Evolutionary conservation across 2,113 vertebrate genomes (phyloP).

Genomic region (Eira barbara): DNA sequence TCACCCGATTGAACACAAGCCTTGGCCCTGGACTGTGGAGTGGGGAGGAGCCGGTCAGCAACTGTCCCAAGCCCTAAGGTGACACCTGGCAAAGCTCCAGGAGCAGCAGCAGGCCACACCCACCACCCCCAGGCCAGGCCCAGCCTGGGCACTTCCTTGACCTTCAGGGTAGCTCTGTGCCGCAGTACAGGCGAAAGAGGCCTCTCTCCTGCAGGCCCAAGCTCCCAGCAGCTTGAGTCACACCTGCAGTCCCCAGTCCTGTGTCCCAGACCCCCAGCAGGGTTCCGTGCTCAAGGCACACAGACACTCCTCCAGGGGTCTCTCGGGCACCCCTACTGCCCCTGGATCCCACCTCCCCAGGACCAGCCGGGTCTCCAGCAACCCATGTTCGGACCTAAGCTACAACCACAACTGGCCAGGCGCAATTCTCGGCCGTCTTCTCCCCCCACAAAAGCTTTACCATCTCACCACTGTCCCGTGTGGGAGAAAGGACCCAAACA

Average conservation of each 20-base stretch:
- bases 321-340: not conserved
- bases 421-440: not conserved
- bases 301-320: not conserved
- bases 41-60: not conserved
- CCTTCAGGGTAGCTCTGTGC: not conserved
- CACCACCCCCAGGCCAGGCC: not conserved
- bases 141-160: not conserved
- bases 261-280: not conserved
- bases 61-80: not conserved
- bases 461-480: not conserved
- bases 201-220: not conserved
- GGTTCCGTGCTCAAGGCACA: not conserved
- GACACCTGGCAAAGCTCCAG: not conserved
- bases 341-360: not conserved
- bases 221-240: not conserved
- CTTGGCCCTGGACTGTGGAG: slow-evolving; percentile 85
- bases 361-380: not conserved
- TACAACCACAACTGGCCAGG: not conserved
- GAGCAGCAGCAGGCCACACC: not conserved
- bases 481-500: not conserved
- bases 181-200: not conserved
- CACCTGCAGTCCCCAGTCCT: not conserved
- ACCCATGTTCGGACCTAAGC: not conserved
- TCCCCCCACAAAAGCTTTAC: not conserved
- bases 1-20: slow-evolving; percentile 94